A percentile compares a stretch with the other conserved stretches of the same genome.
Evolutionary conservation across 2,113 vertebrate species (phyloP).

Genomic region (Trichomycterus rosablanca): DNA sequence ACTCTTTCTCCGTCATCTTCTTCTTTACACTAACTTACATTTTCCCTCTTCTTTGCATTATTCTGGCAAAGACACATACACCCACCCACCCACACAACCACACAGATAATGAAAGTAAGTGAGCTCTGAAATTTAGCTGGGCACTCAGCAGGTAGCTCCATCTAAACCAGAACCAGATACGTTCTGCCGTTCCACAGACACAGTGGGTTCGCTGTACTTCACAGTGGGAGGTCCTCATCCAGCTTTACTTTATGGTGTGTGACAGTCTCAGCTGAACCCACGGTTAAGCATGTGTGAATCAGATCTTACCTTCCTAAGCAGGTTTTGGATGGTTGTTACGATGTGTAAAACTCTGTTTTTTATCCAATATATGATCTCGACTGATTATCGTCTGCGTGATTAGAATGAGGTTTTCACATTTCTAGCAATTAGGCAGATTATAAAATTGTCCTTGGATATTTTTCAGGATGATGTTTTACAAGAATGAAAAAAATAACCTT

Average conservation of each 20-base stretch:
- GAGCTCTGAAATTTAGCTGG: background rate
- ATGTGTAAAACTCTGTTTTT: too few species aligned
- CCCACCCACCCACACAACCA: conserved; percentile 1
- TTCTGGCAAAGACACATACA: too few species aligned
- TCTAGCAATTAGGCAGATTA: background rate
- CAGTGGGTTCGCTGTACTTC: background rate
- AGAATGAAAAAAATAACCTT: background rate
- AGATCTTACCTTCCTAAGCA: too few species aligned
- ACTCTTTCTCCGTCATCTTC: too few species aligned
- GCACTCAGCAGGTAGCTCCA: conserved; percentile 2
- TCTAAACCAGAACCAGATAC: conserved; percentile 16
- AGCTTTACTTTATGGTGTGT: background rate
- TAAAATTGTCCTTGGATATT: conserved; percentile 5
- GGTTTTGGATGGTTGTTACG: too few species aligned
- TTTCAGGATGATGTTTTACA: background rate
- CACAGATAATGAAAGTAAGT: background rate
- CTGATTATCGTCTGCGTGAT: too few species aligned
- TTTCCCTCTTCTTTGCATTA: too few species aligned
- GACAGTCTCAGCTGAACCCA: background rate
- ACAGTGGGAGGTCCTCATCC: conserved; percentile 9
- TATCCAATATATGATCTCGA: too few species aligned
- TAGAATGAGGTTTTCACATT: too few species aligned
- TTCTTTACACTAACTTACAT: too few species aligned
- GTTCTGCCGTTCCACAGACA: conserved; percentile 14
- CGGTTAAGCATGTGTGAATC: background rate